Conservation (phyloP, 2,888 invertebrate species). For the Asteroscopus sphinx region DNA sequence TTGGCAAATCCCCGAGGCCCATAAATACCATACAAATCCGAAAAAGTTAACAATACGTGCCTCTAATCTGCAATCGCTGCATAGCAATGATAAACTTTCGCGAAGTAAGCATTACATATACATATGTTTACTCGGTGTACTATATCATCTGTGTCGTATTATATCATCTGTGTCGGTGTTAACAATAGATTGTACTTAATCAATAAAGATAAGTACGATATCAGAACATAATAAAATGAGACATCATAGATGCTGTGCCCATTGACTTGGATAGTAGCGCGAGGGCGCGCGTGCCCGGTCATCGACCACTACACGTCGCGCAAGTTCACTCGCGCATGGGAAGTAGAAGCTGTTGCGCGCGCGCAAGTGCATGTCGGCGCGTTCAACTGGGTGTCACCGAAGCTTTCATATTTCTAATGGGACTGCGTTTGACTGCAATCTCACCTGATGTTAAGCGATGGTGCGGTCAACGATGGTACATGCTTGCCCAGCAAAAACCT, state of each 20-base stretch:
- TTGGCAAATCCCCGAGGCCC: neutral
- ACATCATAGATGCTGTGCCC: constrained; percentile 60
- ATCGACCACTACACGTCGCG: constrained; percentile 74
- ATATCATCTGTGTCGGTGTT: too few relatives aligned
- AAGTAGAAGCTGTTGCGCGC: constrained; percentile 56
- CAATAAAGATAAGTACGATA: constrained; percentile 26
- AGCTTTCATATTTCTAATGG: too few relatives aligned
- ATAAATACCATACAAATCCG: neutral
- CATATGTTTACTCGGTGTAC: too few relatives aligned
- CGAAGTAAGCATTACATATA: constrained; percentile 7
- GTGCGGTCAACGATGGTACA: too few relatives aligned
- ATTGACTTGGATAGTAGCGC: constrained; percentile 57
- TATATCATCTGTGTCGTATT: too few relatives aligned
- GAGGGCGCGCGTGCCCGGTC: constrained; percentile 81
- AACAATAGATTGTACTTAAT: neutral
- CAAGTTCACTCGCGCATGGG: constrained; percentile 74
- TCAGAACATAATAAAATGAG: constrained; percentile 48
- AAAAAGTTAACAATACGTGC: constrained; percentile 20
- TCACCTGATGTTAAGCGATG: too few relatives aligned
- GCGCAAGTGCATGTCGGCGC: constrained; percentile 53
- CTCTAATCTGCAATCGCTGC: constrained; percentile 22
- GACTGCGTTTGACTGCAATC: too few relatives aligned
- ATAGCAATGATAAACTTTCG: constrained; percentile 23
- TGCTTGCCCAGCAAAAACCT: too few relatives aligned
- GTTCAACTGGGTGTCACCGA: constrained; percentile 40